Evolutionary conservation across 2,888 invertebrate genomes (phyloP), one percentile per base, ranked within the genome.

Genomic region (Ennomos fuscantarius): DNA sequence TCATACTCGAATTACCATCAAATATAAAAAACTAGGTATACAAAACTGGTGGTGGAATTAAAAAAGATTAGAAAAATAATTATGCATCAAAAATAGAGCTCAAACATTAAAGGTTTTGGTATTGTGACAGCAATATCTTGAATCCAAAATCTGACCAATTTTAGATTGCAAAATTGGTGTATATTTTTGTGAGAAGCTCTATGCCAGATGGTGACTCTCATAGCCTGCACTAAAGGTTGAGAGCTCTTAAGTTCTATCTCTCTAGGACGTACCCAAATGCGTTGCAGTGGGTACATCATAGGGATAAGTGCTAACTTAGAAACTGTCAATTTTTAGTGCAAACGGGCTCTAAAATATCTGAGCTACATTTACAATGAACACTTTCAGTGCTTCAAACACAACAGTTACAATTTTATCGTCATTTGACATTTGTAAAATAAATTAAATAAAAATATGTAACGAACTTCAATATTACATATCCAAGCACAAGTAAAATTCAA

Each of bases 341-440:
- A n/a, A n/a, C n/a, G n/a, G n/a, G n/a, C n/a, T n/a, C 37, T 61
- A 50, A 53, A 54, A 61, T 53, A 42, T 47, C 50, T 43, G 53
- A 50, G 49, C 43, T 55, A 52, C 47, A 48, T 57, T 50, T 59
- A 55, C 6, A 60, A 69, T 80, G 76, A 89, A 90, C 90, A 90
- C 91, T 89, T 79, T 82, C 60, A 81, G 90, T 90, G 88, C 82
- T 78, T 74, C 74, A 70, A 79, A 77, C 79, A 82, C 74, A 81
- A 75, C 73, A 73, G 67, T 50, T 59, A 54, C 40, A 50, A 68
- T 68, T 82, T 86, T 86, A 86, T 78, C 74, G 81, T 87, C 84
- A 71, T 68, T 68, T 74, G 83, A 83, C 85, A 80, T 78, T 66
- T 73, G 75, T 51, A 55, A 52, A 61, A 61, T 59, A 51, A 61